phyloP scores from a whole-genome alignment of 2,113 vertebrate species.

The Tautogolabrus adspersus region DNA sequence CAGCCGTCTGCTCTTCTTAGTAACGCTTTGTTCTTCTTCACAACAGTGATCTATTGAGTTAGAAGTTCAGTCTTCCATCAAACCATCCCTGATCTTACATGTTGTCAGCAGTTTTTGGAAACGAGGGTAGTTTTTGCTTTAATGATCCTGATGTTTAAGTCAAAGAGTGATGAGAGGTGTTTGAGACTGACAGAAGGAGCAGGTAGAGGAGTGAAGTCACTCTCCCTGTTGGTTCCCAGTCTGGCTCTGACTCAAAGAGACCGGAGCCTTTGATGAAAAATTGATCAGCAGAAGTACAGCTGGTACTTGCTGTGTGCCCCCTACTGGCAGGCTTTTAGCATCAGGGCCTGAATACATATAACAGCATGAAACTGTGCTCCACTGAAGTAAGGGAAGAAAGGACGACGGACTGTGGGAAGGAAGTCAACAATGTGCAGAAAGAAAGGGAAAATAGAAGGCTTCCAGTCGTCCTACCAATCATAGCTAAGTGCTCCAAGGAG shows the following conservation, averaged over 20 bases:
- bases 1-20: no score
- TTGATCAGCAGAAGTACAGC: conserved; percentile 62
- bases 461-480: conserved; percentile 41
- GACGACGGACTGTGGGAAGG: background rate
- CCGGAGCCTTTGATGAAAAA: conserved; percentile 60
- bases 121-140: background rate
- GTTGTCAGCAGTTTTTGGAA: background rate
- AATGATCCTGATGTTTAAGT: background rate
- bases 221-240: background rate
- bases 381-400: background rate
- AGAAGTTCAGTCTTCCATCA: no score
- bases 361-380: conserved; percentile 19
- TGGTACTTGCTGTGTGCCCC: conserved; percentile 33
- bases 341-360: conserved; percentile 39
- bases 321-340: conserved; percentile 56
- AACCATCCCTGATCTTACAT: background rate
- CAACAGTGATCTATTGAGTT: no score
- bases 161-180: conserved; percentile 1
- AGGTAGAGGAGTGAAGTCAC: conserved; percentile 3
- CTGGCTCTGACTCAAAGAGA: conserved; percentile 44
- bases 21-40: no score
- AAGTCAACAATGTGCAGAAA: conserved; percentile 23
- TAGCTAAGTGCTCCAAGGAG: conserved; percentile 38
- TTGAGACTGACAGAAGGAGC: conserved; percentile 5
- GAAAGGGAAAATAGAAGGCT: conserved; percentile 8